Evolutionary conservation across 2,797 vertebrate genomes (phyloP), one percentile per base, ranked within the genome.

Genomic region (Acanthopagrus latus): DNA sequence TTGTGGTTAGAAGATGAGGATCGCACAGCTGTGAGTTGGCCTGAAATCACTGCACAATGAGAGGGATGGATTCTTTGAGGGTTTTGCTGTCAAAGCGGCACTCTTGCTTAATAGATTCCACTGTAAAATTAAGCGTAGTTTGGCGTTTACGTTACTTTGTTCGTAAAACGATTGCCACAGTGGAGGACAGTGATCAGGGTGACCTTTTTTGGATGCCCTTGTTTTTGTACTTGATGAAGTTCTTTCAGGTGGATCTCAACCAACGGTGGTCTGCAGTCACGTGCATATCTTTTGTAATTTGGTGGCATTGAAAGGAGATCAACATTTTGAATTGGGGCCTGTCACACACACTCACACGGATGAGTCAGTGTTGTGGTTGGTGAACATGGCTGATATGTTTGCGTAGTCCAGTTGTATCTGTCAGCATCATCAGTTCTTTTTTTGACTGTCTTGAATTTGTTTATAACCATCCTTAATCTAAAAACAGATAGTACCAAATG

Each of bases 1-100:
- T 23, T 80, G 79, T 87, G 74, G 66, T 76, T 74, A 14, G 55
- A 29, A 71, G 48, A 50, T 9, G 23, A 52, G 55, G 41, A 33
- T 54, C 59, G 41, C 27, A 38, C 59, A 71, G 59, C 44, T 68
- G 5, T 60, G 47, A 50, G 51, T 29, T 51, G 43, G 21, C 7
- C 23, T 67, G 1, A 57, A 71, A 69, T 70, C 41, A 16, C 46
- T 69, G 13, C 29, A 41, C 64, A 38, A 38, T 65, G 41, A 51
- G 23, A 64, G 13, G 41, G 16, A 38, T 11, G 18, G 18, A n/a
- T 48, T 38, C 20, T 48, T 41, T 51, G 17, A 64, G 16, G 12
- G 8, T 7, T 54, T 25, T 12, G 21, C 43, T 38, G 9, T 51
- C 18, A 12, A 62, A 25, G 25, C 13, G 1, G 5, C 47, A 20